Evolutionary conservation across 2,113 vertebrate species (phyloP).

Genomic region (Neodon shergylaensis): DNA sequence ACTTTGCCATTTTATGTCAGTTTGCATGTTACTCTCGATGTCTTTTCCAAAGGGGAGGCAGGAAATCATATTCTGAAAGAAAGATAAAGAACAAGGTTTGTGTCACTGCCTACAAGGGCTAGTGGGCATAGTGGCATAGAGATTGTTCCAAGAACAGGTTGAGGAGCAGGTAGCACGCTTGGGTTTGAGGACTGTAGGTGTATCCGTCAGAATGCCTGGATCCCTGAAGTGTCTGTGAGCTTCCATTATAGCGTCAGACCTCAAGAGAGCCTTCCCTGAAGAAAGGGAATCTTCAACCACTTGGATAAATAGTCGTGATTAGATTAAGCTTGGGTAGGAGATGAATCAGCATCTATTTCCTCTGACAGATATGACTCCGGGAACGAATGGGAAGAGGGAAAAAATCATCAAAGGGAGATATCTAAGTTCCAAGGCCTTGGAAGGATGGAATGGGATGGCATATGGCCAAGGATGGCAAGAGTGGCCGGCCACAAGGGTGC

Average conservation of each 20-base stretch:
- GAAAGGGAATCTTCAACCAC: not conserved
- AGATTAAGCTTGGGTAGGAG: not conserved
- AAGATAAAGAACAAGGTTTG: not conserved
- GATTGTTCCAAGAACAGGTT: not conserved
- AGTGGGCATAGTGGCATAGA: not conserved
- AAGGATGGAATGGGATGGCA: not conserved
- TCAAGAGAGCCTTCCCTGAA: not conserved
- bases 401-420: too few species aligned
- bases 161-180: not conserved
- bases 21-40: not conserved
- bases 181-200: not conserved
- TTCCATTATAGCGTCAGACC: not conserved
- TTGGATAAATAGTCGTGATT: not conserved
- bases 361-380: not conserved
- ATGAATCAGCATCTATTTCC: not conserved
- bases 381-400: not conserved
- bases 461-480: not conserved
- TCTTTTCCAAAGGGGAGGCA: not conserved
- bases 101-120: too few species aligned
- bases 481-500: not conserved
- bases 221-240: not conserved
- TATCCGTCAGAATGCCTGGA: not conserved
- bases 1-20: not conserved
- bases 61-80: not conserved
- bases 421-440: not conserved